Evolutionary conservation across 2,113 vertebrate genomes (phyloP), one percentile per base, ranked within the genome.

Genomic region (Agapornis roseicollis): DNA sequence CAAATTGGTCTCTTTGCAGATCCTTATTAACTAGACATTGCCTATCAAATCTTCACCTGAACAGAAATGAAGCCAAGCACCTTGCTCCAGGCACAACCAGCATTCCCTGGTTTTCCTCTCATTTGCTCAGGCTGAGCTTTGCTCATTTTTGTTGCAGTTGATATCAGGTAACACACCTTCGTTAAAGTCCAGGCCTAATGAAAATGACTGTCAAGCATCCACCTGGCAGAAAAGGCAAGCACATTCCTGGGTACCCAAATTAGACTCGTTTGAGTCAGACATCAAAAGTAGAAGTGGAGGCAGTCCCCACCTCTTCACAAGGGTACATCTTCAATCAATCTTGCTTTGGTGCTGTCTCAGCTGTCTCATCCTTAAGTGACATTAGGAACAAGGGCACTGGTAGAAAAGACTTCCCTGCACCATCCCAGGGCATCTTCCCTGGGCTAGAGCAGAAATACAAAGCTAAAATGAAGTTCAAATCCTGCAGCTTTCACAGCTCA

Each of bases 281-380:
- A 64, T 71, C 68, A 65, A 39, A 61, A 79, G 27, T 2, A 85
- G 72, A 72, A 71, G 9, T 89, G 94, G 31, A 83, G 80, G 81
- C 78, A 80, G 64, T 20, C 41, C 31, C 25, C 64, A 17, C 33
- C 71, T 63, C 74, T 87, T 72, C 87, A 23, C 86, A 95, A 92
- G 87, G 87, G 58, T 79, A 91, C 46, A 41, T 44, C 85, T 93
- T 89, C 90, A 80, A 19, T 97, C 94, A 93, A 6, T 88, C 24
- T 44, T 50, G 72, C 58, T 37, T 22, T 79, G 79, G 47, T 0
- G 0, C 77, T 89, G 89, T 28, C 69, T 97, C 88, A 95, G 94
- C 90, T 95, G 25, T 35, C 80, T 73, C 37, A 28, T 85, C 76
- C 6, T 2, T 50, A 60, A 87, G 78, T 33, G 69, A 90, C 89